Base-by-base conservation (phyloP, 1,140 invertebrate genomes). In the Heliconius nattereri region DNA sequence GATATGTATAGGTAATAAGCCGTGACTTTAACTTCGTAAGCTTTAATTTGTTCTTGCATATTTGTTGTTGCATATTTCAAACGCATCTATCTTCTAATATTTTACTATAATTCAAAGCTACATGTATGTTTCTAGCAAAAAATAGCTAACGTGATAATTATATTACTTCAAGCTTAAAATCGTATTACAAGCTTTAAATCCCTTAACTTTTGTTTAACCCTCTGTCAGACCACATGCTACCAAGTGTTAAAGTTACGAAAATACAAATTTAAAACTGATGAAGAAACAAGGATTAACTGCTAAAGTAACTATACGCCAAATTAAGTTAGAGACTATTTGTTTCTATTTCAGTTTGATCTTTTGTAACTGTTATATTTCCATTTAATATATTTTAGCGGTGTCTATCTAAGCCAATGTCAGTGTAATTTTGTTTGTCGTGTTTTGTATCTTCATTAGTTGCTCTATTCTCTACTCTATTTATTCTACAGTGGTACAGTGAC, bases 401-500 rank as follows among this genome's bases (percentile, higher is more conserved):
- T 66, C 16, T 37, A 72, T 20, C 57, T 77, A 77, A 52, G 23
- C 70, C 60, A 75, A 78, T 70, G 76, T 78, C 29, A 49, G 73
- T 76, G 77, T 78, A 74, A 78, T 81, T 81, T 81, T 74, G 75
- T 78, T 75, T 60, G 20, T 75, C 73, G 37, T 57, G 73, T 76
- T 57, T 76, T 81, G 81, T 79, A 70, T 86, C 83, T 85, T 83
- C 81, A 73, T 84, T 83, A 83, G 84, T 83, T 84, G 60, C 66
- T 85, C 78, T 90, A 88, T 75, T 52, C 74, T 79, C 82, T 86
- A 88, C 78, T 83, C 85, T 86, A 86, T 74, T 78, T 71, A 80
- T 75, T 79, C 84, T 91, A 91, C 89, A 81, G 89, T 89, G 89
- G 87, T 91, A 83, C 71, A 76, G 86, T 86, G 91, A 91, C 89